phyloP scores from a whole-genome alignment of 2,888 invertebrate species.

The Sphinx pinastri region DNA sequence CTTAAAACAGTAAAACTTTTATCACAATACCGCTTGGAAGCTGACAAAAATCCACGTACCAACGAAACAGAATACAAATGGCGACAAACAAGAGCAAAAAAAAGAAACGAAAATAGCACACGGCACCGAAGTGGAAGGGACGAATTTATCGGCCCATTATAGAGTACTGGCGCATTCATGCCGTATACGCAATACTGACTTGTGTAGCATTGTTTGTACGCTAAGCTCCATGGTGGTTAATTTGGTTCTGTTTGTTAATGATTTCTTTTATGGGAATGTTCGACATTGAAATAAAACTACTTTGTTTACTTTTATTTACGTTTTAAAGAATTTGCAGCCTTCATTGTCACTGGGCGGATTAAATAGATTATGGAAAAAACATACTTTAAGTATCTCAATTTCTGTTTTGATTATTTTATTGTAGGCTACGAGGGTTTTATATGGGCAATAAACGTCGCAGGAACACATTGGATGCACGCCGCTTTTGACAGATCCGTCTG shows the following conservation, averaged over 20 bases:
- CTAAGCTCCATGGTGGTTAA: background rate
- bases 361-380: no score
- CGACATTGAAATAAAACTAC: no score
- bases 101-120: slow-evolving; percentile 48
- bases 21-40: slow-evolving; percentile 9
- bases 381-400: no score
- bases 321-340: no score
- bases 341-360: no score
- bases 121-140: slow-evolving; percentile 44
- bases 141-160: slow-evolving; percentile 58
- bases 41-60: slow-evolving; percentile 25
- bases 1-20: slow-evolving; percentile 8
- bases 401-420: no score
- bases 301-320: no score
- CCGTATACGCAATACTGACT: slow-evolving; percentile 10
- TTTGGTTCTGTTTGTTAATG: background rate
- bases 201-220: slow-evolving; percentile 5
- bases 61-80: slow-evolving; percentile 42
- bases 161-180: slow-evolving; percentile 33
- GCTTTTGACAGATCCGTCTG: no score
- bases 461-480: no score
- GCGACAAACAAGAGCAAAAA: slow-evolving; percentile 47
- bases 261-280: background rate
- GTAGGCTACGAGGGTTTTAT: no score
- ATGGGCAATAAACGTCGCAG: no score